Percentiles rank a stretch among this genome's conserved stretches.
phyloP scores from a whole-genome alignment of 2,888 invertebrate species.

The Junonia oenone region DNA sequence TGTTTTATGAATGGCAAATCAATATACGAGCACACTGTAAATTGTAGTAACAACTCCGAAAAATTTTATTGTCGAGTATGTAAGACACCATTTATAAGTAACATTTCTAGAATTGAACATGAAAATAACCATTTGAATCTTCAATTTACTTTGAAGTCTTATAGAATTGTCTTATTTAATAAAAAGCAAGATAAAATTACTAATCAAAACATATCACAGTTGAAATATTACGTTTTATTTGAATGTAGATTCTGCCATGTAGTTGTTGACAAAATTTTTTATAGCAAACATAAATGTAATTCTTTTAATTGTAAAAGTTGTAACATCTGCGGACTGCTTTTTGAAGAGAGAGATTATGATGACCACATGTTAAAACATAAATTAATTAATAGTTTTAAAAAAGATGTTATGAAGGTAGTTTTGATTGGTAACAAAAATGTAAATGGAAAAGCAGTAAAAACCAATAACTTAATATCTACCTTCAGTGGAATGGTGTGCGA shows the following conservation, averaged over 20 bases:
- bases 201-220: slow-evolving; percentile 37
- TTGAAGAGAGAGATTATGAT: slow-evolving; percentile 39
- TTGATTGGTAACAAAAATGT: slow-evolving; percentile 40
- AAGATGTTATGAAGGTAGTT: slow-evolving; percentile 49
- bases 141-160: slow-evolving; percentile 36
- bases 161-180: slow-evolving; percentile 51
- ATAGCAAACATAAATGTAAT: slow-evolving; percentile 42
- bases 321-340: slow-evolving; percentile 45
- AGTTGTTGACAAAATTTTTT: slow-evolving; percentile 41
- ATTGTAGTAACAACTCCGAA: slow-evolving; percentile 38
- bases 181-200: slow-evolving; percentile 38
- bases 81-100: slow-evolving; percentile 44
- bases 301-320: slow-evolving; percentile 41
- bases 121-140: slow-evolving; percentile 42
- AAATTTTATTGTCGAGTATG: slow-evolving; percentile 48
- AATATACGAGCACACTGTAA: slow-evolving; percentile 43
- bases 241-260: slow-evolving; percentile 55
- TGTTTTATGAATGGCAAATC: slow-evolving; percentile 41
- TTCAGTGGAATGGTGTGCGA: slow-evolving; percentile 49
- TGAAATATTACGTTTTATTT: slow-evolving; percentile 43
- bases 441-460: slow-evolving; percentile 7
- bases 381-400: slow-evolving; percentile 39
- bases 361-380: slow-evolving; percentile 48
- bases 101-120: slow-evolving; percentile 38
- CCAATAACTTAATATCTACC: slow-evolving; percentile 26